These are phyloP conservation scores for Platycheirus rosarum DNA, from an alignment of 2,888 invertebrate genomes.

Conservation along the genomic window DNA sequence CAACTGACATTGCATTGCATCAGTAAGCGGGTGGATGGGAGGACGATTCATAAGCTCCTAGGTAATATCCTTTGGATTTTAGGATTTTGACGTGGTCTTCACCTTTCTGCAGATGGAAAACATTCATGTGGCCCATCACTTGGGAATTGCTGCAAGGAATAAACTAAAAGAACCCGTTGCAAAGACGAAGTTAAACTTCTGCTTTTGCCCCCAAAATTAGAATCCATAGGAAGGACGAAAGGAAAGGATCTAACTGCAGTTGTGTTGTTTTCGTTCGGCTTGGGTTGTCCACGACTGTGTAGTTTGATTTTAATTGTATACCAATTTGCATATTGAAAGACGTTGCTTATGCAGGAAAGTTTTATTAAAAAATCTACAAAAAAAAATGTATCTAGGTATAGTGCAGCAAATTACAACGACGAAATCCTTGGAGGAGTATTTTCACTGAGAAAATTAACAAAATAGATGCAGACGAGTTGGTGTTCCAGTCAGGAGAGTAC, in stretches of 20 bases:
- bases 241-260: constrained; percentile 50
- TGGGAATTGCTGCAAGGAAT: constrained; percentile 56
- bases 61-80: constrained; percentile 56
- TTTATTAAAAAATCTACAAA: constrained; percentile 44
- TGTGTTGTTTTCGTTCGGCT: neutral
- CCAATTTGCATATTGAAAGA: constrained; percentile 74
- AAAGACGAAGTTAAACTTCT: constrained; percentile 60
- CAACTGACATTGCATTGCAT: constrained; percentile 21
- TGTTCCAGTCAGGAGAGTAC: constrained; percentile 17
- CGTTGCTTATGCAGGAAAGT: constrained; percentile 58
- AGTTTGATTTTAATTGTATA: constrained; percentile 74
- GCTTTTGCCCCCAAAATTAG: constrained; percentile 40
- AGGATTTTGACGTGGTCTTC: constrained; percentile 64
- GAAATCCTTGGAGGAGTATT: constrained; percentile 42
- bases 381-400: constrained; percentile 7
- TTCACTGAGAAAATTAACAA: constrained; percentile 38
- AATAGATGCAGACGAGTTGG: neutral
- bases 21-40: neutral
- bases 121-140: constrained; percentile 47
- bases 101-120: constrained; percentile 42
- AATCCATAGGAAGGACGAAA: constrained; percentile 47
- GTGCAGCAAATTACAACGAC: constrained; percentile 53
- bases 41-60: constrained; percentile 42
- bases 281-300: constrained; percentile 38
- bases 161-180: constrained; percentile 28